Base-by-base conservation (phyloP, 2,888 invertebrate genomes). In the Apodemia duryi region DNA sequence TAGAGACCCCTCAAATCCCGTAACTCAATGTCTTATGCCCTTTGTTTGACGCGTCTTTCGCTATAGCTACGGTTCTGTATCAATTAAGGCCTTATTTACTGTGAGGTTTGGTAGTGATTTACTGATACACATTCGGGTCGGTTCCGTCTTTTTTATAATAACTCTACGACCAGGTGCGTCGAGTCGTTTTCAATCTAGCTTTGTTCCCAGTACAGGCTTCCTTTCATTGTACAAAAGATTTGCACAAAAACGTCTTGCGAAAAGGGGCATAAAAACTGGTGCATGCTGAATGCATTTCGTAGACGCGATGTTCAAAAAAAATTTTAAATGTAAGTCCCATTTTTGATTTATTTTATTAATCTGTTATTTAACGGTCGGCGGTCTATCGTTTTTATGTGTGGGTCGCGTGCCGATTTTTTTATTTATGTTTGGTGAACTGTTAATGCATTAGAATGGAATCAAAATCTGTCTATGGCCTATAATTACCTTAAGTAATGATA, bases 221-320 rank as follows among this genome's bases (percentile, higher is more conserved):
- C 81, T 84, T 85, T 84, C 84, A 78, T 83, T 83, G 82, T 76
- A 88, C 89, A 90, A 89, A 84, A 88, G 88, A 87, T 89, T 89
- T 85, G 88, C 89, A 86, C 88, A 91, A 90, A 89, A 91, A 89
- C 86, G 75, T 81, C 78, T 79, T 76, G 78, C 80, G 80, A 82
- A 82, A 82, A 80, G 78, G 79, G 83, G 81, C 51, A 72, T 83
- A 84, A 83, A 75, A 77, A 82, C 74, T 80, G 78, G 77, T 80
- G 84, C 82, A 82, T 72, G 74, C 71, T 74, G 73, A 71, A 76
- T 80, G 81, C 76, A 74, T 75, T 76, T 70, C 73, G 72, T 69
- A 69, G 67, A 72, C 66, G 61, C 63, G 66, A 71, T 65, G 67
- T 67, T 64, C 65, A 70, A 49, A 62, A 62, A 62, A 73, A 71